Conservation (phyloP, 2,888 invertebrate species). For the Drymonia ruficornis region DNA sequence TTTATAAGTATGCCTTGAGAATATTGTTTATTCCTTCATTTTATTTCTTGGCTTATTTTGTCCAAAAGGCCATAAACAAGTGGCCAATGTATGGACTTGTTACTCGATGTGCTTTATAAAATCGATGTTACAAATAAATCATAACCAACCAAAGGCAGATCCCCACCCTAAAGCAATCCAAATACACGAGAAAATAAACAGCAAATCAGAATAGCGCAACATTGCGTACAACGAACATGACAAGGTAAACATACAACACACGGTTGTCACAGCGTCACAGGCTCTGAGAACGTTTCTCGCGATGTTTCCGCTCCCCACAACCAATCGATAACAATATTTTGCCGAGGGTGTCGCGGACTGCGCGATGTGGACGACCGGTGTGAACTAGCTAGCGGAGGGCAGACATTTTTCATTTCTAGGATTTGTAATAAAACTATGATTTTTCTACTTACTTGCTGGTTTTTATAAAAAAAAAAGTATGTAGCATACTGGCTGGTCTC, state of each 20-base stretch:
- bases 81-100: too few species aligned
- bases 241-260: constrained; percentile 38
- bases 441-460: too few species aligned
- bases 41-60: too few species aligned
- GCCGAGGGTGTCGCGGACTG: constrained; percentile 40
- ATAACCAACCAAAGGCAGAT: not conserved
- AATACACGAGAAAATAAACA: not conserved
- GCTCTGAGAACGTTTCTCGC: constrained; percentile 52
- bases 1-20: too few species aligned
- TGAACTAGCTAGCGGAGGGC: not conserved
- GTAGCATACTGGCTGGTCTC: too few species aligned
- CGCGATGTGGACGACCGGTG: constrained; percentile 3
- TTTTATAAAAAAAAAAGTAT: too few species aligned
- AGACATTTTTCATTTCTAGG: not conserved
- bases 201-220: not conserved
- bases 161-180: not conserved
- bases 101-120: too few species aligned
- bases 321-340: constrained; percentile 66
- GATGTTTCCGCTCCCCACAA: constrained; percentile 56
- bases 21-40: too few species aligned
- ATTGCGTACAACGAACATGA: constrained; percentile 17
- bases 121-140: too few species aligned
- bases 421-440: too few species aligned
- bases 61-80: too few species aligned
- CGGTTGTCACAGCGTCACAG: constrained; percentile 25